Evolutionary conservation across 2,113 vertebrate genomes (phyloP), one percentile per base, ranked within the genome.

Genomic region (Baryphthengus martii): DNA sequence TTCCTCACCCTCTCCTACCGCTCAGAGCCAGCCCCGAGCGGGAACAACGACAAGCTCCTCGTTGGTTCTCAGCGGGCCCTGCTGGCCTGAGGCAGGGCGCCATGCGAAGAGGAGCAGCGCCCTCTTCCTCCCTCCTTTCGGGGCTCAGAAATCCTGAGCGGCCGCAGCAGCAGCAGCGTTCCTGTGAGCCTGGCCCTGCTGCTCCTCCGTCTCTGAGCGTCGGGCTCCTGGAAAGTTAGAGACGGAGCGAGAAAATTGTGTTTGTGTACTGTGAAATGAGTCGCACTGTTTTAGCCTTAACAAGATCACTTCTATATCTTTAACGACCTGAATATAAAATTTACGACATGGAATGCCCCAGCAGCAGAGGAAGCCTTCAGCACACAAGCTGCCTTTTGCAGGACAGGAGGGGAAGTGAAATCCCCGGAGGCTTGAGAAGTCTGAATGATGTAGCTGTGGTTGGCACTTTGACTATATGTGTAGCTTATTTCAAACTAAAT

Each of bases 401-500:
- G 80, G n/a, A n/a, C 12, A 19, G 89, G 71, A 73, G 56, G 62
- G 72, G 86, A 89, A 89, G 53, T 37, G 70, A 92, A 84, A 78
- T 45, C 84, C 66, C 26, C 44, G 2, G 85, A 62, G 89, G 39
- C 31, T 1, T 89, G 78, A 78, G 62, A 65, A 85, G 35, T 29
- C 79, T 96, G 89, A 93, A 94, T 50, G 77, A 88, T 88, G 91
- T 40, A 76, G 85, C 94, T 96, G 35, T 95, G 88, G 77, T 39
- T 93, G 87, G 91, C 62, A 55, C 71, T 82, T 85, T 5, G 49
- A 85, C 76, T 76, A 37, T 56, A 50, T 26, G 25, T 58, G 81
- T 70, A 79, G 56, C 58, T 53, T 67, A 50, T 59, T 75, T 93
- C 28, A 95, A 82, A 95, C 82, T 25, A 91, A 91, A 42, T 88